Percentiles rank a stretch among this genome's conserved stretches.
Evolutionary conservation across 2,888 invertebrate genomes (phyloP).

Genomic region (Chymomyza amoena): DNA sequence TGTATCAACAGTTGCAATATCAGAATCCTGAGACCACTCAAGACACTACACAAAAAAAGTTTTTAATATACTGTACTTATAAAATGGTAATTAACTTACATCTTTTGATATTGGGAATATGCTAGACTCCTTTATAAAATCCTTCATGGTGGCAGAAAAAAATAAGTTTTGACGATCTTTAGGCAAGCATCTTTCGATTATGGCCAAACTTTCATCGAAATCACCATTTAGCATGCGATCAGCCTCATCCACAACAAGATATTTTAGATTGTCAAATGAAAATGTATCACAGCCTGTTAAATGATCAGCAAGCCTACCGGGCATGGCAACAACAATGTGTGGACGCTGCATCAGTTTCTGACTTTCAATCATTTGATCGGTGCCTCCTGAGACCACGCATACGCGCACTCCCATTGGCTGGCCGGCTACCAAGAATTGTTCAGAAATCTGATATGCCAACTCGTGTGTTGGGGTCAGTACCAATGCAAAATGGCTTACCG

Average conservation of each 20-base stretch:
- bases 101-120: conserved; percentile 82
- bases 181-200: conserved; percentile 88
- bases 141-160: conserved; percentile 97
- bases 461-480: conserved; percentile 97
- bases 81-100: conserved; percentile 77
- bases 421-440: conserved; percentile 95
- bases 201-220: conserved; percentile 89
- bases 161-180: conserved; percentile 90
- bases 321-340: conserved; percentile 97
- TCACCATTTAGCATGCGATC: conserved; percentile 88
- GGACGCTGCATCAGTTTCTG: conserved; percentile 90
- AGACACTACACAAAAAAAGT: conserved; percentile 59
- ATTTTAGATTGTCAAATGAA: conserved; percentile 87
- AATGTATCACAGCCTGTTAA: conserved; percentile 92
- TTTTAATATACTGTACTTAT: not conserved
- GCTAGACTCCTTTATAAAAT: conserved; percentile 86
- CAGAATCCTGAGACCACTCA: conserved; percentile 85
- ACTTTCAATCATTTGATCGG: conserved; percentile 94
- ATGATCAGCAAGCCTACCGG: conserved; percentile 96
- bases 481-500: conserved; percentile 96
- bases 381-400: conserved; percentile 95
- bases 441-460: conserved; percentile 94
- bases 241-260: conserved; percentile 97
- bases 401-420: conserved; percentile 91
- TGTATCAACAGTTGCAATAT: conserved; percentile 90